Base-by-base conservation (phyloP, 64 coral and sea anemone species). In the Montipora cactus region DNA sequence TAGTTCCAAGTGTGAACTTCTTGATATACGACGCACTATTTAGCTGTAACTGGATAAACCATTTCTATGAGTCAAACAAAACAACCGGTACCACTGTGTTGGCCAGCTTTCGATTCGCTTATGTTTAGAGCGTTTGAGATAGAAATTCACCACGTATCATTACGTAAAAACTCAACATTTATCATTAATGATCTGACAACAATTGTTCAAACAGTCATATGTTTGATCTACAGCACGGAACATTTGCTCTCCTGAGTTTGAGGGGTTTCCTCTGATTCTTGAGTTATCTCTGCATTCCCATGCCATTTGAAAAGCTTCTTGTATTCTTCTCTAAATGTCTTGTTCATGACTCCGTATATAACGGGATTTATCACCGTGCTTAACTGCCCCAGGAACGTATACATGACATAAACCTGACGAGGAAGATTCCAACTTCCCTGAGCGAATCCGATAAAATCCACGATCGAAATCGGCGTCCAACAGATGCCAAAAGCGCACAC, bases 271-370 rank as follows among this genome's bases (percentile, higher is more conserved):
- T 86, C 82, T 15, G 82, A 86, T 15, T 86, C 82, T n/a, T 86
- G 82, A 0, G 82, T 86, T 23, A 86, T 86, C 10, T 86, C 82
- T n/a, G 64, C 82, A 2, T 68, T 68, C 48, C 46, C 82, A 66
- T 47, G 67, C 82, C 82, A 86, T 67, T n/a, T 70, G 47, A 93
- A 80, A 59, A 93, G 62, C 25, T 57, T 71, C 81, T 93, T 93
- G 84, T 93, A 93, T 59, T 93, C 92, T 49, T 88, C 92, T 49
- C 92, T 76, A 21, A 93, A 93, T 11, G 92, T 93, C 46, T 93
- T 93, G 76, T 93, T 93, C 92, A 93, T 93, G 61, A 93, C 92
- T 25, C 92, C 92, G 53, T 93, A 93, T 67, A 93, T 88, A 62
- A 93, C 44, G 0, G 92, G 92, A 15, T 93, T 93, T 15, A 93